Conservation (phyloP, 1,140 invertebrate genomes). For the Saxidomus purpurata region DNA sequence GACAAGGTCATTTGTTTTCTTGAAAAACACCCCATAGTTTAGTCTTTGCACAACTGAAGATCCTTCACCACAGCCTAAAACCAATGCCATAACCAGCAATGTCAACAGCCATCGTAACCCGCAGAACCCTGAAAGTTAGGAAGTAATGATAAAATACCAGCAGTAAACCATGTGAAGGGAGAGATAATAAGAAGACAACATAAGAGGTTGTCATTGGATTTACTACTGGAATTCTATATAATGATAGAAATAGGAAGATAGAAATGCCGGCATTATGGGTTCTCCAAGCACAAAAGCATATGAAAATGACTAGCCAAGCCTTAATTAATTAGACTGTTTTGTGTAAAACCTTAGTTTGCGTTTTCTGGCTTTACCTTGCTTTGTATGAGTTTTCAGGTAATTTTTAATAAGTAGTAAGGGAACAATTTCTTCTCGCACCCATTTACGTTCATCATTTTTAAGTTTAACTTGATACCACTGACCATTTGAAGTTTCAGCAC, state of each 20-base stretch:
- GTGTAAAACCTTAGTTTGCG: not conserved
- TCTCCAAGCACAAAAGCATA: not conserved
- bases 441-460: not conserved
- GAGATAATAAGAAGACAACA: not conserved
- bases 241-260: not conserved
- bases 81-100: not conserved
- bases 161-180: slow-evolving; percentile 11
- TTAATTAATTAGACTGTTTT: not conserved
- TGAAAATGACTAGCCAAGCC: not conserved
- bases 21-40: slow-evolving; percentile 58
- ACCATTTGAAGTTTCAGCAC: not conserved
- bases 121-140: slow-evolving; percentile 14
- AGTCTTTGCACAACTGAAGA: slow-evolving; percentile 16
- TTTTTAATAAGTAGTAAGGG: not conserved
- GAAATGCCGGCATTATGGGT: not conserved
- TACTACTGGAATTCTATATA: slow-evolving; percentile 15
- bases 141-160: slow-evolving; percentile 31
- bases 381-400: slow-evolving; percentile 4
- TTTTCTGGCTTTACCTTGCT: not conserved
- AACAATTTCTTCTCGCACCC: not conserved
- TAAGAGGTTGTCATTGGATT: not conserved
- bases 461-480: not conserved
- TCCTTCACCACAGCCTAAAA: not conserved
- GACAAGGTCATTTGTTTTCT: slow-evolving; percentile 10
- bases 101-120: not conserved